Evolutionary conservation across 2,888 invertebrate species (phyloP).

Genomic region (Meganola albula): DNA sequence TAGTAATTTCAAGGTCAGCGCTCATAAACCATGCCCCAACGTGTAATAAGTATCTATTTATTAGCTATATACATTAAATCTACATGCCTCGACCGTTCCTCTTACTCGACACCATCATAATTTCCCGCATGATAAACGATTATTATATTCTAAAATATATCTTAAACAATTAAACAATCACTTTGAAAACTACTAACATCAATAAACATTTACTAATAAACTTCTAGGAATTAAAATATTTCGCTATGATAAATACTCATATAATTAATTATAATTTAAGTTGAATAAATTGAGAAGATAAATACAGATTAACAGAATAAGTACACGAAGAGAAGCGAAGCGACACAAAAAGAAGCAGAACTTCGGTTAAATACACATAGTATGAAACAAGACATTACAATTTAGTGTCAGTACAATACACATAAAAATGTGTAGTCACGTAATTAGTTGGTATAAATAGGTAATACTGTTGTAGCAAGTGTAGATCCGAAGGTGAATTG

Average conservation of each 20-base stretch:
- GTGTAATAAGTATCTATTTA: conserved; percentile 46
- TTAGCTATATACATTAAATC: conserved; percentile 60
- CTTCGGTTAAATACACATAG: conserved; percentile 24
- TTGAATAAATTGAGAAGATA: too few species aligned
- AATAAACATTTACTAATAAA: conserved; percentile 27
- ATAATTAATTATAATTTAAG: conserved; percentile 11
- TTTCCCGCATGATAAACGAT: conserved; percentile 6
- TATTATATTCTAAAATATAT: conserved; percentile 9
- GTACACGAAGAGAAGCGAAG: background rate
- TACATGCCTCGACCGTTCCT: conserved; percentile 54
- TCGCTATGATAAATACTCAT: conserved; percentile 21
- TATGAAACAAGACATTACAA: too few species aligned
- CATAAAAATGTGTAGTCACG: conserved; percentile 13
- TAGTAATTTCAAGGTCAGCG: too few species aligned
- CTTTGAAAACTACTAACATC: conserved; percentile 25
- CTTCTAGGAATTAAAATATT: conserved; percentile 19
- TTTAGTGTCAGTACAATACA: too few species aligned
- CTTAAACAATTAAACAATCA: conserved; percentile 18
- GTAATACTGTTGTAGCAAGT: conserved; percentile 16
- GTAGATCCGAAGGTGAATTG: conserved; percentile 5
- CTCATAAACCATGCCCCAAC: too few species aligned
- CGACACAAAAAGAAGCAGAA: conserved; percentile 8
- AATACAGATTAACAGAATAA: too few species aligned
- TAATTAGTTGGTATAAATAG: conserved; percentile 10
- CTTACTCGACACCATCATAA: conserved; percentile 24